Base-by-base conservation (phyloP, 2,797 vertebrate genomes). In the Morus bassanus region DNA sequence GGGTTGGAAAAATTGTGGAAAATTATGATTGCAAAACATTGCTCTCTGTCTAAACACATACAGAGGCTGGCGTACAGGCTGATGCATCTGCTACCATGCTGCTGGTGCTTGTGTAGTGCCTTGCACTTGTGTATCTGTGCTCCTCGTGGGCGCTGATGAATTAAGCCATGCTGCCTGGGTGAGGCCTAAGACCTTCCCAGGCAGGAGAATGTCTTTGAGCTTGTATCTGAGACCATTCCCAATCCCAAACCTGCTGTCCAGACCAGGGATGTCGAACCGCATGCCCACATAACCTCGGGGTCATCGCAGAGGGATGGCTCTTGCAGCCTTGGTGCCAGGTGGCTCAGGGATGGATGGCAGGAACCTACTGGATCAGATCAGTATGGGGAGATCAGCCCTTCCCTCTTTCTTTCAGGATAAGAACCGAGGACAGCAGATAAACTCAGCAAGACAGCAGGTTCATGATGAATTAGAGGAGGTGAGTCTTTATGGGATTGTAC, bases 261-360 rank as follows among this genome's bases (percentile, higher is more conserved):
- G 79, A 10, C 17, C 37, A 12, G 37, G 70, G 53, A 54, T 59
- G 45, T 56, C 2, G 1, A 22, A 27, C 56, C 6, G 22, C 37
- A 2, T 1, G 5, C 21, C 45, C 2, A 1, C 0, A 0, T 30
- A 37, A 27, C 41, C 21, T 27, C 60, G 59, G 37, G 24, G 27
- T 23, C 33, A 25, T 57, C 11, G 13, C 69, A 72, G 53, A 81
- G 69, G 56, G 28, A 17, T 6, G 7, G 19, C 24, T 88, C 57
- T 45, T 64, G 37, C 41, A 84, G 30, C 27, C 13, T 46, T 0
- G 0, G 30, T 46, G 33, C 2, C 7, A 65, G 28, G 17, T 1
- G 7, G 16, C 50, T 50, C 18, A 13, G 73, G 25, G 16, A 88
- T 17, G 8, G n/a, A 22, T 65, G 43, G 39, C 21, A 87, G 70